Percentiles rank a stretch among this genome's conserved stretches.
phyloP scores from a whole-genome alignment of 2,797 vertebrate genomes.

The Poeciliopsis presidionis region DNA sequence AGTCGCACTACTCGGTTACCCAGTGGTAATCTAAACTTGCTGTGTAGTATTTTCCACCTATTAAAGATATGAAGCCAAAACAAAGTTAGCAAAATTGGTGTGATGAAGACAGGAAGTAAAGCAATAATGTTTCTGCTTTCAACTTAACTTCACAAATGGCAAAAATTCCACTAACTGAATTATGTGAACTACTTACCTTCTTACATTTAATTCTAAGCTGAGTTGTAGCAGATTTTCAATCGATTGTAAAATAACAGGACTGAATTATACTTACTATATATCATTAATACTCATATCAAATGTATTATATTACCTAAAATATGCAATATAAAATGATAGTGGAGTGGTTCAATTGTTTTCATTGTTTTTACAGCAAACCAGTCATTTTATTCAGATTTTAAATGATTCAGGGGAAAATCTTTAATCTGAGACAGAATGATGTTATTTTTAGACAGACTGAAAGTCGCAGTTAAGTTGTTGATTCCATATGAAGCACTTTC shows the following conservation, averaged over 20 bases:
- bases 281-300: background rate
- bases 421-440: constrained; percentile 31
- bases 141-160: constrained; percentile 27
- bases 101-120: background rate
- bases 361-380: constrained; percentile 34
- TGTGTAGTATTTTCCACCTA: background rate
- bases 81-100: background rate
- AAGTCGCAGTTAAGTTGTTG: constrained; percentile 82
- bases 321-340: background rate
- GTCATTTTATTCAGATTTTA: constrained; percentile 34
- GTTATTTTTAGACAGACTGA: background rate
- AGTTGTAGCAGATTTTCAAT: background rate
- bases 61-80: constrained; percentile 21
- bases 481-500: constrained; percentile 97
- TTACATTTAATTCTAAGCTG: constrained; percentile 8
- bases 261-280: constrained; percentile 1
- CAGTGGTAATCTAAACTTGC: background rate
- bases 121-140: constrained; percentile 4
- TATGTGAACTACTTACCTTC: constrained; percentile 28
- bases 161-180: constrained; percentile 22
- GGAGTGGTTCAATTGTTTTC: constrained; percentile 30
- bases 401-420: constrained; percentile 28
- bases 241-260: background rate
- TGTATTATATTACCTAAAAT: background rate
- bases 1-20: background rate